Percentiles rank a stretch among this genome's conserved stretches.
Conservation (phyloP, 2,797 vertebrate species). For the Pampus argenteus region DNA sequence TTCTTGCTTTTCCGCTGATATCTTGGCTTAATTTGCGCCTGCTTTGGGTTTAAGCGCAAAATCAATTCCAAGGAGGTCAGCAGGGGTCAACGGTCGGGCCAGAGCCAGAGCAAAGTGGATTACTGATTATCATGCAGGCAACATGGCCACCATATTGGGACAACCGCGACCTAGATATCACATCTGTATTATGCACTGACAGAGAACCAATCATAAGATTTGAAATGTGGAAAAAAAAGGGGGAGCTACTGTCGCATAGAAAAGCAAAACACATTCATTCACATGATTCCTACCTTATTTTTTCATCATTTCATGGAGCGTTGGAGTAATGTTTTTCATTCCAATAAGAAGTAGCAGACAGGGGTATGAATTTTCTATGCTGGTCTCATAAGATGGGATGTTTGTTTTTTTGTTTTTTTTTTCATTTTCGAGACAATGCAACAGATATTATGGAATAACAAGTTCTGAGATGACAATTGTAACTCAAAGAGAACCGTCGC, state of each 20-base stretch:
- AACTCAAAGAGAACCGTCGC: conserved; percentile 35
- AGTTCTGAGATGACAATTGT: conserved; percentile 10
- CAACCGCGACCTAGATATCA: conserved; percentile 69
- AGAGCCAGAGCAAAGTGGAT: conserved; percentile 85
- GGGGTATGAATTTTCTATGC: conserved; percentile 47
- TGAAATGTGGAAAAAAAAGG: conserved; percentile 63
- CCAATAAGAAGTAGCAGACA: conserved; percentile 17
- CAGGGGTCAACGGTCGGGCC: conserved; percentile 86
- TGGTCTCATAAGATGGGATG: conserved; percentile 25
- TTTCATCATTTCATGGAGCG: too few relatives aligned
- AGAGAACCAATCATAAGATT: conserved; percentile 59
- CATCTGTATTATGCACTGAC: conserved; percentile 62
- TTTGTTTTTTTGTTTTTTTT: conserved; percentile 13
- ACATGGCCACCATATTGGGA: conserved; percentile 73
- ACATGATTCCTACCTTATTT: conserved; percentile 57
- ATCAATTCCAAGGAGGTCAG: conserved; percentile 95
- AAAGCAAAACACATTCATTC: conserved; percentile 56
- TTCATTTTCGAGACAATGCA: conserved; percentile 21
- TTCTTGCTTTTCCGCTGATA: conserved; percentile 71
- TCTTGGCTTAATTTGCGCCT: conserved; percentile 90
- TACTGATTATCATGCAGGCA: conserved; percentile 89
- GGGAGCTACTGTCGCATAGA: conserved; percentile 20
- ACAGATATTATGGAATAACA: conserved; percentile 23
- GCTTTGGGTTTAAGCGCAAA: conserved; percentile 91
- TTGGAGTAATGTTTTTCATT: conserved; percentile 51